Conservation (phyloP, 2,113 vertebrate genomes). For the Corydoras sp. region DNA sequence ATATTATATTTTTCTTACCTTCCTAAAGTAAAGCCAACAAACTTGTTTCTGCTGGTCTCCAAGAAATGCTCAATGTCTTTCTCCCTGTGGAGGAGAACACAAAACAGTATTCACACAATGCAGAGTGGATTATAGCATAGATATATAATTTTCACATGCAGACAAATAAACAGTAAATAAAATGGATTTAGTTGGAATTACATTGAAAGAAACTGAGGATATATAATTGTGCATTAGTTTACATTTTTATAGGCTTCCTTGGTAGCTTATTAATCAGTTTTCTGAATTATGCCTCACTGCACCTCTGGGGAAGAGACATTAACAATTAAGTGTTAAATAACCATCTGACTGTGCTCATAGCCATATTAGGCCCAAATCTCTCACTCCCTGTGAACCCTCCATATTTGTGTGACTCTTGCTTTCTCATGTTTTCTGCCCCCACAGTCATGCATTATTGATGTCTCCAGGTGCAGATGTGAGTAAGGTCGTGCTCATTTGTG, state of each 20-base stretch:
- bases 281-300: not conserved
- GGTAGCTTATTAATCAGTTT: too few species aligned
- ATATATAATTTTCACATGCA: not conserved
- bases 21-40: slow-evolving; percentile 94
- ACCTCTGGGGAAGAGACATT: not conserved
- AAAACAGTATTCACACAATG: not conserved
- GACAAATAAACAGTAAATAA: too few species aligned
- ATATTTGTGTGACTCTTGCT: not conserved
- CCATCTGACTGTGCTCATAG: not conserved
- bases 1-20: slow-evolving; percentile 67
- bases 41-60: slow-evolving; percentile 93
- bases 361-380: not conserved
- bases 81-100: slow-evolving; percentile 69
- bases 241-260: too few species aligned
- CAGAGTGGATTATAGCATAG: too few species aligned
- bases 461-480: slow-evolving; percentile 25
- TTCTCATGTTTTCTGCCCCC: not conserved
- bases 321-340: not conserved
- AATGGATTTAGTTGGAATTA: too few species aligned
- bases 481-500: not conserved
- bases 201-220: too few species aligned
- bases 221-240: too few species aligned
- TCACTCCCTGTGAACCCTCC: not conserved
- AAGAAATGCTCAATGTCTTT: slow-evolving; percentile 96
- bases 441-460: slow-evolving; percentile 47